phyloP scores from a whole-genome alignment of 2,797 vertebrate species.

The Cephalopachus bancanus region DNA sequence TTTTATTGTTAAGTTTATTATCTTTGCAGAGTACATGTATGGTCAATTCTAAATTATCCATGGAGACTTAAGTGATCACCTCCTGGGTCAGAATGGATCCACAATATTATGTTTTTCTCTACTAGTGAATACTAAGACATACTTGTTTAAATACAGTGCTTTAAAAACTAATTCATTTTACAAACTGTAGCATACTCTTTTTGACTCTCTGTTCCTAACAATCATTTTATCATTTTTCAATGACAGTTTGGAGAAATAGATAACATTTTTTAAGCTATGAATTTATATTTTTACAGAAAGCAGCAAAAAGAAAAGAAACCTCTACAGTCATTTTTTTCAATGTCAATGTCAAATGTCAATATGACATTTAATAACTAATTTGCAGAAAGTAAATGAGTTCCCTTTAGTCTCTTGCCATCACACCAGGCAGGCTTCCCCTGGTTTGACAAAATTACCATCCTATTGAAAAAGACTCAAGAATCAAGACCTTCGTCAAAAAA shows the following conservation, averaged over 20 bases:
- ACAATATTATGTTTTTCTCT: background rate
- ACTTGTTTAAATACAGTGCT: background rate
- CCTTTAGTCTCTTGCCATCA: constrained; percentile 4
- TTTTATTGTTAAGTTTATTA: constrained; percentile 1
- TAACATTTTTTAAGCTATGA: background rate
- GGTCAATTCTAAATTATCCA: background rate
- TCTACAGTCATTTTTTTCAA: background rate
- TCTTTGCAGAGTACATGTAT: background rate
- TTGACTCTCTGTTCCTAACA: background rate
- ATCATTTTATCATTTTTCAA: background rate
- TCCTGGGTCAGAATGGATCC: background rate
- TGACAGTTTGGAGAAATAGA: background rate
- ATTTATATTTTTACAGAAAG: background rate
- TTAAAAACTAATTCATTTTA: constrained; percentile 11
- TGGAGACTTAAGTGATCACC: background rate
- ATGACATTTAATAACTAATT: constrained; percentile 38
- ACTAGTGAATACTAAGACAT: background rate
- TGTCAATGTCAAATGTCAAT: constrained; percentile 36
- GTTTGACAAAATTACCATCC: background rate
- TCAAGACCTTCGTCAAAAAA: background rate
- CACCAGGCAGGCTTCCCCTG: background rate
- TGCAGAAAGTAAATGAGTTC: constrained; percentile 7
- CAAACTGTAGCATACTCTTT: background rate
- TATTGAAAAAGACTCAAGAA: constrained; percentile 37
- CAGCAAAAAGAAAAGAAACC: constrained; percentile 9